Base-by-base conservation (phyloP, 2,797 vertebrate genomes). In the Caiman crocodilus region DNA sequence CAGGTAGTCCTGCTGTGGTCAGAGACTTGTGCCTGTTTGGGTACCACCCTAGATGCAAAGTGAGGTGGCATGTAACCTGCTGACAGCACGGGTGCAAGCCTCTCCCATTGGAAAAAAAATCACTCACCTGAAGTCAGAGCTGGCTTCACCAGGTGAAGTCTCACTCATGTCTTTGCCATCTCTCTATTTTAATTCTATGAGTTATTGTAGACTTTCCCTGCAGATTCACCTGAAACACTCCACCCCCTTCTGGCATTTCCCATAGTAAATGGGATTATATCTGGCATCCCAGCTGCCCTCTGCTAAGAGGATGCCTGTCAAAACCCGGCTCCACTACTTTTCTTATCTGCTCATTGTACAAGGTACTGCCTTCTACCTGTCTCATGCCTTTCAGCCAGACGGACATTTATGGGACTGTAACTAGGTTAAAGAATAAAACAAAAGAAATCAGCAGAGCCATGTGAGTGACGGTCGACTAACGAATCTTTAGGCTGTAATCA, bases 241-340 rank as follows among this genome's bases (percentile, higher is more conserved):
- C 21, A 1, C 16, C 56, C 5, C n/a, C 23, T 18, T 14, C 42
- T 2, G 16, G 67, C 60, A 3, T 12, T 25, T 59, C 32, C 65
- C 59, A 2, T 2, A 0, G 64, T 12, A 3, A 65, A 13, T 0
- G 10, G 3, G 28, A 15, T 12, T 11, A 6, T 10, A 23, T 5
- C 78, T 5, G 1, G 50, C 12, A 3, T 2, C 35, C 76, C 59
- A 0, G 1, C 28, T 16, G 50, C 10, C 32, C 35, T 26, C 28
- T 25, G 0, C 1, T 6, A 2, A 3, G 18, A 56, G 0, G 21
- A 56, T 18, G 55, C 56, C 8, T 4, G 60, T 3, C 0, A 30
- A 4, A 50, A 11, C 83, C 28, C 0, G 1, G 56, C 15, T 60
- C 76, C 12, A 25, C 8, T 73, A 15, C 14, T 9, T 73, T 73